These are phyloP conservation scores for Argynnis bischoffii DNA, from an alignment of 2,888 invertebrate species.

Conservation along the genomic window DNA sequence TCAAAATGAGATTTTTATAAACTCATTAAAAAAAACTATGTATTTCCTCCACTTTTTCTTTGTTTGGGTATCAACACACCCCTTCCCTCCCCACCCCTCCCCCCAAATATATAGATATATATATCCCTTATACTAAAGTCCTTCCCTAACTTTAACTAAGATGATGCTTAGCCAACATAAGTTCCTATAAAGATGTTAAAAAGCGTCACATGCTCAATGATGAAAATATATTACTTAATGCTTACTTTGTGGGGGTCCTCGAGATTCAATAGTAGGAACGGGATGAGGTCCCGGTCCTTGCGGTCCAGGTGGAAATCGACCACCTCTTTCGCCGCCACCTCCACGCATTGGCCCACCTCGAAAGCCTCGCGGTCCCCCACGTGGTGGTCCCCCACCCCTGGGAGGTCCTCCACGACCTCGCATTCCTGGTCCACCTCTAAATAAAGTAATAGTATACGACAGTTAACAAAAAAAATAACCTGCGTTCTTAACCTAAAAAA, in stretches of 20 bases:
- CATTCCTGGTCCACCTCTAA: conserved; percentile 69
- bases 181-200: too few relatives aligned
- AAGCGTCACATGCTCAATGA: background rate
- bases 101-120: too few relatives aligned
- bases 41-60: too few relatives aligned
- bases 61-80: too few relatives aligned
- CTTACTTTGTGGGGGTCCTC: conserved; percentile 70
- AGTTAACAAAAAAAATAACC: background rate
- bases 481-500: background rate
- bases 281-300: conserved; percentile 78
- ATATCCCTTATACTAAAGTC: too few relatives aligned
- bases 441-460: background rate
- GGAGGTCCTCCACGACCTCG: conserved; percentile 67
- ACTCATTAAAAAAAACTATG: too few relatives aligned
- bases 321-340: conserved; percentile 71
- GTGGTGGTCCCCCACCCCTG: conserved; percentile 48
- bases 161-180: too few relatives aligned
- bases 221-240: background rate
- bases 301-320: conserved; percentile 70
- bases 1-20: too few relatives aligned
- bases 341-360: conserved; percentile 74
- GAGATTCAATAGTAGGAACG: conserved; percentile 74
- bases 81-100: too few relatives aligned
- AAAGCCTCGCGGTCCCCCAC: conserved; percentile 71
- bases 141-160: too few relatives aligned